phyloP scores from a whole-genome alignment of 2,888 invertebrate genomes.

The Amiota mariae region DNA sequence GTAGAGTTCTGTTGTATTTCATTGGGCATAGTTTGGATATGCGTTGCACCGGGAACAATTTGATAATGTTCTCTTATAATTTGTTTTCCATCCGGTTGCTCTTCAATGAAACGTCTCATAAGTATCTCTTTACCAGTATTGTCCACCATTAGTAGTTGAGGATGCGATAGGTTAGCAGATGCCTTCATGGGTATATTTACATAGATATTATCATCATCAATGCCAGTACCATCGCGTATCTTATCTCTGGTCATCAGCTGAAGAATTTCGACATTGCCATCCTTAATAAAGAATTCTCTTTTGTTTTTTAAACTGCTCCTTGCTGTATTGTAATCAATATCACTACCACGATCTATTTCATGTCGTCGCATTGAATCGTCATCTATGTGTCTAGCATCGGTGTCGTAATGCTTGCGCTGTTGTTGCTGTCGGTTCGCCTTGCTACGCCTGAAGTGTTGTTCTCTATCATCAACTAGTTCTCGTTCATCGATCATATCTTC shows the following conservation, averaged over 20 bases:
- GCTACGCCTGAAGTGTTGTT: constrained; percentile 52
- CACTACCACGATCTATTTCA: constrained; percentile 85
- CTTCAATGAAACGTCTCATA: constrained; percentile 88
- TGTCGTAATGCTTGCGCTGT: constrained; percentile 54
- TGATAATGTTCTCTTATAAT: constrained; percentile 76
- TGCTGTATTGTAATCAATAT: constrained; percentile 74
- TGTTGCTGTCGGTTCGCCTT: constrained; percentile 66
- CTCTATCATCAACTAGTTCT: constrained; percentile 56
- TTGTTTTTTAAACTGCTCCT: constrained; percentile 72
- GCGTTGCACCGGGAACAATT: constrained; percentile 71
- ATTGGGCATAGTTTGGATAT: constrained; percentile 71
- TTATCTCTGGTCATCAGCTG: constrained; percentile 84
- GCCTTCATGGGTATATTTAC: constrained; percentile 77
- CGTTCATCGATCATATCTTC: constrained; percentile 69
- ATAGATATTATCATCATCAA: constrained; percentile 77
- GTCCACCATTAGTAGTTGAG: constrained; percentile 80
- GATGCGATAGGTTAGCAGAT: constrained; percentile 76
- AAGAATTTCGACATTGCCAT: constrained; percentile 89
- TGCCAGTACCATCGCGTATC: constrained; percentile 63
- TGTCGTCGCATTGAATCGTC: constrained; percentile 84
- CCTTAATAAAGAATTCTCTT: constrained; percentile 85
- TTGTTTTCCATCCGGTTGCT: constrained; percentile 81
- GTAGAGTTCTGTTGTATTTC: constrained; percentile 69
- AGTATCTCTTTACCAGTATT: constrained; percentile 90
- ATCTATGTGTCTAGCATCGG: constrained; percentile 76